Evolutionary conservation across 2,113 vertebrate genomes (phyloP), one percentile per base, ranked within the genome.

Genomic region (Macrotis lagotis): DNA sequence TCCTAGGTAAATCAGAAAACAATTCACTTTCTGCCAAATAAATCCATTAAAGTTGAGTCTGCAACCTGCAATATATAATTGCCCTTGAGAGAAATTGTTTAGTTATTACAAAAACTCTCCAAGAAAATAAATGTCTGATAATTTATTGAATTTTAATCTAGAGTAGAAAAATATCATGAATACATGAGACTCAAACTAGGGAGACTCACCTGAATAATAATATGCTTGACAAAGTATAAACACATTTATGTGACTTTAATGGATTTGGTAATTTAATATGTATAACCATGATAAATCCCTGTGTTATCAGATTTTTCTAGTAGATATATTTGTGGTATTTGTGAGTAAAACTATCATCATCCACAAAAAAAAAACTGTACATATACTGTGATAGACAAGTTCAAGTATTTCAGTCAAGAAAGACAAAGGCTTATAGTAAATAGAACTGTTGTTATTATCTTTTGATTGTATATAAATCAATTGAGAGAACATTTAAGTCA

Each of bases 81-180:
- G 53, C 8, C 92, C 93, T 90, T 91, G 14, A 90, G 55, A 91
- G 91, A 93, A 93, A 91, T 83, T 91, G 19, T 83, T 94, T 47
- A 91, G 51, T 25, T 37, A 44, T 49, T 93, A 93, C 95, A 83
- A 90, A 94, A 96, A 94, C 59, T 50, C 94, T 96, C 93, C 49
- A 93, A 92, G 90, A 52, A 51, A 94, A 90, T 92, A 95, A 93
- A 92, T 93, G 51, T 92, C n/a, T 93, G 44, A 44, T 92, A 91
- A 93, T 88, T 90, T 90, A 92, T 49, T 94, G 51, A 91, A 96
- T 92, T 83, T 83, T 94, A 96, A 90, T 93, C 44, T 94, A 55
- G 55, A 94, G 52, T 94, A 48, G 53, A 93, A 93, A 94, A 95
- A 88, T 89, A 44, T 44, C 37, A 83, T 51, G 55, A 92, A 95